phyloP scores from a whole-genome alignment of 2,113 vertebrate species.

The Lanius collurio region DNA sequence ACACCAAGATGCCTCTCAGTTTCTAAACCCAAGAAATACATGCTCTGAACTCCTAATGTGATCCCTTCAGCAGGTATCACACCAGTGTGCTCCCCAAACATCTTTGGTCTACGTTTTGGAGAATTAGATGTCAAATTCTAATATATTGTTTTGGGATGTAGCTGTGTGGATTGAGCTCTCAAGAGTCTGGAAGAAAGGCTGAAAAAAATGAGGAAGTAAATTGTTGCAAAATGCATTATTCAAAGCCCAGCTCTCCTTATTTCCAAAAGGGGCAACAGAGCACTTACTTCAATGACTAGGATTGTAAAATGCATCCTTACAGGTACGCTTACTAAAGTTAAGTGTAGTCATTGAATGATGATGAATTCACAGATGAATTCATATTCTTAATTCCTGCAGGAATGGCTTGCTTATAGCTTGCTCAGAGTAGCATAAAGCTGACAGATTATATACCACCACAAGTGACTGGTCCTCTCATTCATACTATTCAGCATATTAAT shows the following conservation, averaged over 20 bases:
- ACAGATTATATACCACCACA: not conserved
- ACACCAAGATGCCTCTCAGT: not conserved
- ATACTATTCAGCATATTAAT: not conserved
- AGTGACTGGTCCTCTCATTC: not conserved
- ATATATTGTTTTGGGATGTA: not conserved
- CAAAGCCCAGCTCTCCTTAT: not conserved
- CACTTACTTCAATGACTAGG: not conserved
- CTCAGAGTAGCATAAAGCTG: not conserved
- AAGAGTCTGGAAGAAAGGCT: not conserved
- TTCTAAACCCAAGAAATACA: not conserved
- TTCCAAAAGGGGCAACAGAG: not conserved
- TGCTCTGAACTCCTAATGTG: not conserved
- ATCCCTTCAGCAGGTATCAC: not conserved
- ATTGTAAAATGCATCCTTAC: not conserved
- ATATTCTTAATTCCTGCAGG: not conserved
- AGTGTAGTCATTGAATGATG: not conserved
- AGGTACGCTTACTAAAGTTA: not conserved
- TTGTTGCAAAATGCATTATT: not conserved
- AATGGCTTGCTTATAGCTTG: not conserved
- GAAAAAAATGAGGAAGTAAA: not conserved
- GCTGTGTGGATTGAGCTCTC: not conserved
- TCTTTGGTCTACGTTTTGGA: not conserved
- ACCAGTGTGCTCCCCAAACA: not conserved
- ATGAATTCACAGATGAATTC: not conserved
- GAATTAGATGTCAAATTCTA: not conserved